Evolutionary conservation across 2,797 vertebrate species (phyloP), one percentile per base, ranked within the genome.

Genomic region (Streptopelia turtur): DNA sequence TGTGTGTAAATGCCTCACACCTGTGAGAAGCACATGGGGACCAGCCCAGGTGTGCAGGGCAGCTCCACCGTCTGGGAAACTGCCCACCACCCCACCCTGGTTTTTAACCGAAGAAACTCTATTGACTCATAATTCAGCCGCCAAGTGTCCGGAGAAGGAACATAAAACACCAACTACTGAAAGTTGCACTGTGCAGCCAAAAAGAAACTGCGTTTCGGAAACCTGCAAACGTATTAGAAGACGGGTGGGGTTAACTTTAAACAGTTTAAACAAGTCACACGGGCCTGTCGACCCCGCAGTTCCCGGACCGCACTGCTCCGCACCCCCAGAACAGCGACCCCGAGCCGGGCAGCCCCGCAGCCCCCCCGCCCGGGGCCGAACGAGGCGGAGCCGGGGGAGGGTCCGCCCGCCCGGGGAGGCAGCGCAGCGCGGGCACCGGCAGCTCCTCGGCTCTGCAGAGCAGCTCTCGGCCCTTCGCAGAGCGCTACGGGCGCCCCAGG

Each of bases 181-280:
- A 7, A 5, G 27, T 1, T 1, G 30, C 33, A 6, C 0, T 0
- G 21, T 7, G 5, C 0, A 16, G 11, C 28, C 50, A 2, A 9
- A 16, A 2, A 15, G 8, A 27, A 30, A 13, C 3, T 1, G 16
- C 11, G 6, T 1, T 21, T 16, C 55, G 24, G 68, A 35, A 27
- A 31, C 18, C 2, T 12, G 11, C 43, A 16, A 6, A 8, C 1
- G 2, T 1, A 20, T 1, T 22, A 2, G 6, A 17, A 30, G 4
- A 1, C 18, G 9, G 24, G 11, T 10, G 3, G 11, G 6, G 15
- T 22, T 13, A 17, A 63, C 35, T 70, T 37, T 1, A 3, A 21
- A 6, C 14, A 41, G 13, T 5, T 18, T 1, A 14, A 21, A 10
- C 8, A 1, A 13, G 13, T 3, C 4, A 5, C 45, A 1, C 0